These are phyloP conservation scores for Hydrolagus affinis DNA, from an alignment of 2,113 vertebrate species.

Conservation along the genomic window DNA sequence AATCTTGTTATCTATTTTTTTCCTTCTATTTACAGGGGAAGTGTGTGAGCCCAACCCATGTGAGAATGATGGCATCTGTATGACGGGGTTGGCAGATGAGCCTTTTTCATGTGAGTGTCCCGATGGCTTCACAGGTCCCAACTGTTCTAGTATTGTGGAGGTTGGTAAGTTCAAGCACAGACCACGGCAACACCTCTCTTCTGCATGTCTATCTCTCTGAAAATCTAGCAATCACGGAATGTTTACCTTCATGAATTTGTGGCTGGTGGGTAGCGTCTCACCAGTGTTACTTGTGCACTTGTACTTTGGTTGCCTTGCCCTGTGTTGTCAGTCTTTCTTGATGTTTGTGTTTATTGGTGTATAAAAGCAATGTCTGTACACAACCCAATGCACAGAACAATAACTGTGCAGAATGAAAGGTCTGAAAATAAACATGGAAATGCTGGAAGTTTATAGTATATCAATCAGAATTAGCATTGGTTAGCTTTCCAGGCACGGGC, in stretches of 20 bases:
- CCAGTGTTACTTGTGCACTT: background rate
- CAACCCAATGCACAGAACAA: too few species aligned
- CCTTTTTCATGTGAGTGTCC: slow-evolving; percentile 63
- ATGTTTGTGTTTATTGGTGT: background rate
- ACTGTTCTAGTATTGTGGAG: slow-evolving; percentile 67
- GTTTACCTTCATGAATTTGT: accelerated
- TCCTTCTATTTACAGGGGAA: slow-evolving; percentile 47
- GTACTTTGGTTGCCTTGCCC: accelerated
- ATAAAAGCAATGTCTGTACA: too few species aligned
- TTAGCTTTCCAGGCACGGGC: too few species aligned
- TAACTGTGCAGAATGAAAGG: too few species aligned
- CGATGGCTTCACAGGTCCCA: slow-evolving; percentile 57
- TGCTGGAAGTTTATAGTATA: too few species aligned
- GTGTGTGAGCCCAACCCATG: slow-evolving; percentile 59
- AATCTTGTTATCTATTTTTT: background rate
- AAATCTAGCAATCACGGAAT: background rate
- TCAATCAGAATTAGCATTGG: too few species aligned
- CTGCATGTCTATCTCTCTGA: slow-evolving; percentile 32
- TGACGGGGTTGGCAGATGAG: slow-evolving; percentile 48
- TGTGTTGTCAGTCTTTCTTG: background rate
- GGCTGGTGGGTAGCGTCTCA: background rate
- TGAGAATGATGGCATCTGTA: slow-evolving; percentile 61
- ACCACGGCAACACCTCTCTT: slow-evolving; percentile 33
- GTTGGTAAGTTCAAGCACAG: slow-evolving; percentile 66
- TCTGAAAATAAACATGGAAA: too few species aligned